Percentiles rank a stretch among this genome's conserved stretches.
These are phyloP conservation scores for Bathynomus jamesi DNA, from an alignment of 1,140 invertebrate species.

Conservation along the genomic window DNA sequence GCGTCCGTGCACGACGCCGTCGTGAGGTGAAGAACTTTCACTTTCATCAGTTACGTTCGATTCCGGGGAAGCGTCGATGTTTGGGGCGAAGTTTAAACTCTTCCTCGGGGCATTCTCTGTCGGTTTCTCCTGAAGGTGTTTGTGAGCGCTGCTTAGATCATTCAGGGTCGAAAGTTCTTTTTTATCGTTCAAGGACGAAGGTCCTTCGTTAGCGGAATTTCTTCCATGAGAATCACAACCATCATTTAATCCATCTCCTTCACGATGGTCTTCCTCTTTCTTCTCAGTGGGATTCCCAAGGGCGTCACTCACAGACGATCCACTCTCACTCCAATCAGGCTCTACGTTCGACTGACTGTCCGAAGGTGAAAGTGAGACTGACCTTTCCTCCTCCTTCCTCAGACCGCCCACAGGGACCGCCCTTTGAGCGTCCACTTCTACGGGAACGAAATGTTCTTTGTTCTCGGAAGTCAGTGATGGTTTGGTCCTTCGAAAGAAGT, in stretches of 20 bases:
- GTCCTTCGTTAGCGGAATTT: not conserved
- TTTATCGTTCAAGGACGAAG: not conserved
- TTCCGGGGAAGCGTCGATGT: slow-evolving; percentile 6
- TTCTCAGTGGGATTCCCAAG: not conserved
- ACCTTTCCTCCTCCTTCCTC: not conserved
- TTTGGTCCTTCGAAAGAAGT: not conserved
- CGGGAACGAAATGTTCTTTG: not conserved
- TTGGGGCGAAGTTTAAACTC: not conserved
- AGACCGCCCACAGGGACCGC: not conserved
- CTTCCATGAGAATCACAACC: not conserved
- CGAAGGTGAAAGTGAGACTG: not conserved
- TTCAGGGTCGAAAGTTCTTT: not conserved
- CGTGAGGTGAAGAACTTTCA: not conserved
- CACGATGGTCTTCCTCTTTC: not conserved
- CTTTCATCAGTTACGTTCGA: not conserved
- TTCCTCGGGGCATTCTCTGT: not conserved
- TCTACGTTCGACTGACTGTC: not conserved
- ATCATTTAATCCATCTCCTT: too few relatives aligned
- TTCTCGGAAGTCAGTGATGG: not conserved
- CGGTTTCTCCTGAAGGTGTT: not conserved
- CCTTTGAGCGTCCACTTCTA: not conserved
- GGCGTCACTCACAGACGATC: not conserved
- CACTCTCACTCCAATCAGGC: not conserved
- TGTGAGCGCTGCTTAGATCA: not conserved
- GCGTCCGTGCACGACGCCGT: not conserved